A percentile compares a stretch with the other conserved stretches of the same genome.
These are phyloP conservation scores for Oopsacas minuta DNA, from an alignment of 37 sponge, comb jelly and placozoan genomes.

Conservation along the genomic window DNA sequence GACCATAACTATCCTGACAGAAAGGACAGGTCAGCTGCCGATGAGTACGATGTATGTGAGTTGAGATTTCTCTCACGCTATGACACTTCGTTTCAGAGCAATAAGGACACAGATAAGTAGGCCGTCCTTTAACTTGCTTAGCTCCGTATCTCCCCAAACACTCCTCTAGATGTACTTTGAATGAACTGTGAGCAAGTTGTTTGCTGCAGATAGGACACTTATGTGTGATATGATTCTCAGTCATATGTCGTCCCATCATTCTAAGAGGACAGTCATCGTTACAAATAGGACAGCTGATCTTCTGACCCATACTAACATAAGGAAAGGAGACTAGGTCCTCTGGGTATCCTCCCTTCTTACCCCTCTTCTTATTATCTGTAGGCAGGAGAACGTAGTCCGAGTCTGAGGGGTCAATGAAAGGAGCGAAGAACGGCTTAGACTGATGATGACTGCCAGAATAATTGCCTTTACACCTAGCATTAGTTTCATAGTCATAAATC, in stretches of 20 bases:
- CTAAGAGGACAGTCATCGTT: background rate
- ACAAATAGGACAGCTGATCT: slow-evolving; percentile 5
- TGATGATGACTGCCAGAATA: background rate
- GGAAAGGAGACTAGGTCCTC: background rate
- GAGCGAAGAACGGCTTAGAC: background rate
- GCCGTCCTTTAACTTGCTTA: background rate
- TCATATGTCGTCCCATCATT: background rate
- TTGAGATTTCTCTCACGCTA: background rate
- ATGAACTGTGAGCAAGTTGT: background rate
- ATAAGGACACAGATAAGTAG: background rate
- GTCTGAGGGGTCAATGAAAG: background rate
- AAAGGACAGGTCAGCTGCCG: slow-evolving; percentile 1
- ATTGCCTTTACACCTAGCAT: background rate
- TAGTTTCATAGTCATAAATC: background rate
- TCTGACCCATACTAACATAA: background rate
- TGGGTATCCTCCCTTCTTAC: background rate
- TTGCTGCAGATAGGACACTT: background rate
- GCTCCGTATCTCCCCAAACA: slow-evolving; percentile 8
- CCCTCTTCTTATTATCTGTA: background rate
- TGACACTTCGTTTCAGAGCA: background rate
- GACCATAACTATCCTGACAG: background rate
- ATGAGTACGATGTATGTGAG: background rate
- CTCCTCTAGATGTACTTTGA: background rate
- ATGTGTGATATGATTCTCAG: background rate
- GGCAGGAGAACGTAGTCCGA: background rate